These are phyloP conservation scores for Rhinoraja longicauda DNA, from an alignment of 2,797 vertebrate genomes.

Conservation along the genomic window DNA sequence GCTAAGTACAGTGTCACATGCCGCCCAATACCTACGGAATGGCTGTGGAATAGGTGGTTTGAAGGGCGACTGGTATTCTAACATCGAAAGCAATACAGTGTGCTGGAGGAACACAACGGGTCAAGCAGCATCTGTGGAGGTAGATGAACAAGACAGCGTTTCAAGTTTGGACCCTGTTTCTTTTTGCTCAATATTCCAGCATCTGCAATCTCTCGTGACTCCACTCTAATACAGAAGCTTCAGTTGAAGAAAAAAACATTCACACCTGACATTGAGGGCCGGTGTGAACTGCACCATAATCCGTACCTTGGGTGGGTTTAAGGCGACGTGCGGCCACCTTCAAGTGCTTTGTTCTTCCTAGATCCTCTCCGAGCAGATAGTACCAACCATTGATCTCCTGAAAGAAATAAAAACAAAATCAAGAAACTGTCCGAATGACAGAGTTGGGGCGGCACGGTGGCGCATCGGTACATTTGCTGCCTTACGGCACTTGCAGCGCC, in stretches of 20 bases:
- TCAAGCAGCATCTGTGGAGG: too few species aligned
- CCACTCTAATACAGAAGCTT: not conserved
- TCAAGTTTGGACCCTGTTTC: too few species aligned
- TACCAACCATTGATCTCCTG: slow-evolving; percentile 80
- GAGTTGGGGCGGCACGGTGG: too few species aligned
- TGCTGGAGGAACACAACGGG: too few species aligned
- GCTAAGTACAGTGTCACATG: not conserved
- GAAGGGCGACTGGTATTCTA: not conserved
- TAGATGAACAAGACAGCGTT: too few species aligned
- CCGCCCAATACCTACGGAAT: not conserved
- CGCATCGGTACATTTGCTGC: too few species aligned
- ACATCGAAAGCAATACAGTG: not conserved
- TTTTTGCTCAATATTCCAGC: too few species aligned
- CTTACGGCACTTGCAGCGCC: too few species aligned
- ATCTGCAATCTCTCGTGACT: too few species aligned
- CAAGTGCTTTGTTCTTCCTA: slow-evolving; percentile 77
- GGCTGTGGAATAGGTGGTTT: not conserved
- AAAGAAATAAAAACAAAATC: slow-evolving; percentile 31
- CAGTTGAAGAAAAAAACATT: not conserved
- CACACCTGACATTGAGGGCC: not conserved
- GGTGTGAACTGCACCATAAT: not conserved
- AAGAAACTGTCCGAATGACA: not conserved
- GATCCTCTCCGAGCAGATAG: slow-evolving; percentile 72
- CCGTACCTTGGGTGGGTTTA: slow-evolving; percentile 48
- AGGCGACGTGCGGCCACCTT: slow-evolving; percentile 63